Evolutionary conservation across 2,797 vertebrate genomes (phyloP).

Genomic region (Octomys mimax): DNA sequence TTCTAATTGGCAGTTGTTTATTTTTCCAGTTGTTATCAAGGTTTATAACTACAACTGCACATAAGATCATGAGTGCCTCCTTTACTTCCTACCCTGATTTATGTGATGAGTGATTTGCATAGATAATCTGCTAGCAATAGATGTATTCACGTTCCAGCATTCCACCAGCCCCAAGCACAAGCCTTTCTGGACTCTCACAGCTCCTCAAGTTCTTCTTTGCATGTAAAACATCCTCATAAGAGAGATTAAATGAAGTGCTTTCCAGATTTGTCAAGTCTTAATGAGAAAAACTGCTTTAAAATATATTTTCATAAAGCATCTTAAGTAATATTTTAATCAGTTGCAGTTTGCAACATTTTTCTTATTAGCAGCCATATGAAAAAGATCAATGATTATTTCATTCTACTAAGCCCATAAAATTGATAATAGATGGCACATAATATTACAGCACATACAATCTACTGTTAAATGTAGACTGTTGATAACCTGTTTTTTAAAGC

Average conservation of each 20-base stretch:
- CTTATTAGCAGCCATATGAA: conserved; percentile 84
- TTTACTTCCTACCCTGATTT: conserved; percentile 42
- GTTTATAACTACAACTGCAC: neutral
- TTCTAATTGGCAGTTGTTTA: neutral
- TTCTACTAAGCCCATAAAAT: conserved; percentile 84
- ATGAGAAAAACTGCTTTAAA: conserved; percentile 86
- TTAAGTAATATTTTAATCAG: conserved; percentile 87
- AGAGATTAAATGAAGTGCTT: conserved; percentile 85
- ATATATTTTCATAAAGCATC: conserved; percentile 84
- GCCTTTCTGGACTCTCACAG: conserved; percentile 51
- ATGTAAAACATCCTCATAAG: conserved; percentile 80
- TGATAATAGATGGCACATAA: conserved; percentile 83
- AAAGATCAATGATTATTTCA: conserved; percentile 87
- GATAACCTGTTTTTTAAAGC: conserved; percentile 84
- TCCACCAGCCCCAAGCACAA: neutral
- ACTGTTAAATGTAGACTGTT: conserved; percentile 82
- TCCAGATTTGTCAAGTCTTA: conserved; percentile 85
- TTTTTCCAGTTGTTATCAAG: neutral
- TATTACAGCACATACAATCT: conserved; percentile 84
- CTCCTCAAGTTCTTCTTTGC: conserved; percentile 70
- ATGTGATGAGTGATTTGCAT: conserved; percentile 54
- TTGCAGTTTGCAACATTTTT: conserved; percentile 85
- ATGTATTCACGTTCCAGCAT: neutral
- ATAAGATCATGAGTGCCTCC: conserved; percentile 20
- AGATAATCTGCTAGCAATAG: conserved; percentile 24